phyloP scores from a whole-genome alignment of 2,113 vertebrate genomes.

The Gallinago undulata region DNA sequence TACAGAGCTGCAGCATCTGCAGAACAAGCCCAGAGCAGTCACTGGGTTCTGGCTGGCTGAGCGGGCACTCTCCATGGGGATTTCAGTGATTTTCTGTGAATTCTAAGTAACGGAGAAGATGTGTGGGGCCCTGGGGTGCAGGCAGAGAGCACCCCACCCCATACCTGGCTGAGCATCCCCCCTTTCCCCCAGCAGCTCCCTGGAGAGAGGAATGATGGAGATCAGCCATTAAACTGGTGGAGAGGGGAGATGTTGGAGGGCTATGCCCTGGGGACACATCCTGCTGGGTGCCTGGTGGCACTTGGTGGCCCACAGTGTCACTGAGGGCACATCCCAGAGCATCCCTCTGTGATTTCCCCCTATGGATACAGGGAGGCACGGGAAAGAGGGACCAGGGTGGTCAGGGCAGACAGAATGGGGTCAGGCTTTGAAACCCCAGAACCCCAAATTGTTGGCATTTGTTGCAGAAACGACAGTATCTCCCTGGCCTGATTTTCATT shows the following conservation, averaged over 20 bases:
- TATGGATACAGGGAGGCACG: rapidly evolving
- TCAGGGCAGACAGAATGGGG: rapidly evolving
- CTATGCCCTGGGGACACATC: rapidly evolving
- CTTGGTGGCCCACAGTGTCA: no score
- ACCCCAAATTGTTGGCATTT: not conserved
- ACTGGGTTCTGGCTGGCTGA: not conserved
- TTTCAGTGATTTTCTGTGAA: not conserved
- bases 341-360: rapidly evolving
- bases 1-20: not conserved
- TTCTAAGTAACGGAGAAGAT: not conserved
- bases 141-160: rapidly evolving
- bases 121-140: no score
- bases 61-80: not conserved
- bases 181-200: not conserved
- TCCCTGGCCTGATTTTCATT: not conserved
- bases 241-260: rapidly evolving
- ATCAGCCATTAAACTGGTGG: not conserved
- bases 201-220: not conserved
- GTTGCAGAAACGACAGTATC: not conserved
- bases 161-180: not conserved
- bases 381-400: rapidly evolving
- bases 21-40: not conserved
- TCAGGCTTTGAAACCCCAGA: rapidly evolving
- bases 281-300: not conserved
- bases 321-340: not conserved